These are phyloP conservation scores for Stomatorhinus walkeri DNA, from an alignment of 2,797 vertebrate species.

Conservation along the genomic window DNA sequence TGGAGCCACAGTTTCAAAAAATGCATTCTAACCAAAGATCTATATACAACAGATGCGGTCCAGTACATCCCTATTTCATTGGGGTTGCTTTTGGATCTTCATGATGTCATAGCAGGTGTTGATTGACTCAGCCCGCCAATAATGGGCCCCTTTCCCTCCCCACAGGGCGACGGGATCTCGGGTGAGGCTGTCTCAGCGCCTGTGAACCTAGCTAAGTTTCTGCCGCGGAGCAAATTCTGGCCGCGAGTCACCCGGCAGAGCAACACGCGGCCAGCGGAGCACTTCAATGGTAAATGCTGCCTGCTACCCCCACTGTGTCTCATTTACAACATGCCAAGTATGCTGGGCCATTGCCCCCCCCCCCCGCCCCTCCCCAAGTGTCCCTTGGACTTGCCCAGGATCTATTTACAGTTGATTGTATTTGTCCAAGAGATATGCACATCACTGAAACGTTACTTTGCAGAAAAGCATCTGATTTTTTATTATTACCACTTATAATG, in stretches of 20 bases:
- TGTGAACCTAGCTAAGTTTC: neutral
- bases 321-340: conserved; percentile 2
- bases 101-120: neutral
- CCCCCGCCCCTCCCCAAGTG: neutral
- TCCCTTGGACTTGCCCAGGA: neutral
- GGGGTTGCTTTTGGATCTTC: neutral
- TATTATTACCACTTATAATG: neutral
- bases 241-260: neutral
- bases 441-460: neutral
- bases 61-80: neutral
- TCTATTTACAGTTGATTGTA: neutral
- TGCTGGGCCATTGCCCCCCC: neutral
- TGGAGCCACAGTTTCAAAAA: neutral
- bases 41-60: neutral
- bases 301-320: neutral
- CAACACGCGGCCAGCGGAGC: neutral
- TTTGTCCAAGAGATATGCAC: neutral
- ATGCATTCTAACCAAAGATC: neutral
- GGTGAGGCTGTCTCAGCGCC: neutral
- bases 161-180: neutral
- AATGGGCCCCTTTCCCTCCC: neutral
- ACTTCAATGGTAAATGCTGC: neutral
- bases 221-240: conserved; percentile 13
- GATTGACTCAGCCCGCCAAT: neutral
- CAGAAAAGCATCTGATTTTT: neutral